A percentile compares a stretch with the other conserved stretches of the same genome.
These are phyloP conservation scores for Scaptomyza flava DNA, from an alignment of 2,888 invertebrate species.

Conservation along the genomic window DNA sequence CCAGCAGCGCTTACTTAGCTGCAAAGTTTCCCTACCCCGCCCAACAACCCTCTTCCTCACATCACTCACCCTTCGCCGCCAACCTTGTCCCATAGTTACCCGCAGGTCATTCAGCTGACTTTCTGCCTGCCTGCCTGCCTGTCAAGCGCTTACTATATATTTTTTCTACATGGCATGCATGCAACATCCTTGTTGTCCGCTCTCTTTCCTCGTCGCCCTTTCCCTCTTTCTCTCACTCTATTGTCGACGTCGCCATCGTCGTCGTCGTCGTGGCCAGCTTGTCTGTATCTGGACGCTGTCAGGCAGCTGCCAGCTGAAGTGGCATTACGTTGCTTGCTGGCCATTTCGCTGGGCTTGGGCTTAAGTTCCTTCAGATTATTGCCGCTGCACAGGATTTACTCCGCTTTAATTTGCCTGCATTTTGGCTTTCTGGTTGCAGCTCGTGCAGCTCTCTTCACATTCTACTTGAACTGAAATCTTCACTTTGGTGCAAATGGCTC, in stretches of 20 bases:
- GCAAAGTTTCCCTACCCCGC: conserved; percentile 6
- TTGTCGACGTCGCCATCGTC: conserved; percentile 1
- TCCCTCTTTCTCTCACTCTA: not conserved
- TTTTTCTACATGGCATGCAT: conserved; percentile 48
- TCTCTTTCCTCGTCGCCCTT: not conserved
- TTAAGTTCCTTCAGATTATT: conserved; percentile 42
- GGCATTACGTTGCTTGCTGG: conserved; percentile 73
- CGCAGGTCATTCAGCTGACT: conserved; percentile 25
- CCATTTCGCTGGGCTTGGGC: conserved; percentile 37
- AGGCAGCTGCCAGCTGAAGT: conserved; percentile 80
- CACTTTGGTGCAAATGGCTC: conserved; percentile 61
- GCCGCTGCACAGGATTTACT: conserved; percentile 31
- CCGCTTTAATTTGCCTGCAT: conserved; percentile 45
- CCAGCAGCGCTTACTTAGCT: conserved; percentile 61
- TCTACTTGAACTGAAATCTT: conserved; percentile 14
- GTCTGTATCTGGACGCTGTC: conserved; percentile 76
- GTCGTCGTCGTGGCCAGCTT: conserved; percentile 28
- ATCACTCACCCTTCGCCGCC: not conserved
- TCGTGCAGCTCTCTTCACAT: not conserved
- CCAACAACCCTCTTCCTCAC: not conserved
- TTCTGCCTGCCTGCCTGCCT: conserved; percentile 8
- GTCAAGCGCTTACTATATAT: conserved; percentile 28
- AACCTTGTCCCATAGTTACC: not conserved
- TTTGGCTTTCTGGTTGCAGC: conserved; percentile 1
- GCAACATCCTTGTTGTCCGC: conserved; percentile 35